phyloP scores from a whole-genome alignment of 1,140 invertebrate genomes.

The Pinna nobilis region DNA sequence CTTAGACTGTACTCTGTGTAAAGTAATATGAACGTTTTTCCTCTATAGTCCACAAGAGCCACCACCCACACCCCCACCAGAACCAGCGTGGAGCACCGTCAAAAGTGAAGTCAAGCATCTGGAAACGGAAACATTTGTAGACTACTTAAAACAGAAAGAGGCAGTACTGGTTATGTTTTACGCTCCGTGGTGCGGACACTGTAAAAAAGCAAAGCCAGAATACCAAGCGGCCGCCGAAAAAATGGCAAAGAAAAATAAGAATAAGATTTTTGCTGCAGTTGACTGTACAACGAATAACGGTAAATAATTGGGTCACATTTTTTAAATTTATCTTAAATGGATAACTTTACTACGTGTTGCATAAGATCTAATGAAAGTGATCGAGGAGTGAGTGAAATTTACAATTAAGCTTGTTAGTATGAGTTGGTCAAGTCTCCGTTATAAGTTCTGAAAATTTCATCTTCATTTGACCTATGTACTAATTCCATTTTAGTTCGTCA shows the following conservation, averaged over 20 bases:
- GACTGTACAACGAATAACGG: conserved; percentile 83
- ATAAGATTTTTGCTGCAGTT: conserved; percentile 83
- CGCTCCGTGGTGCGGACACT: conserved; percentile 86
- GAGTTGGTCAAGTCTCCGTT: no score
- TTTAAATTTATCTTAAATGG: background rate
- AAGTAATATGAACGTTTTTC: background rate
- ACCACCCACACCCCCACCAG: conserved; percentile 68
- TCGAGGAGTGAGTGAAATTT: background rate
- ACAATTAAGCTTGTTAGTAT: background rate
- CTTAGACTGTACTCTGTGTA: background rate
- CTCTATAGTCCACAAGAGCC: conserved; percentile 71
- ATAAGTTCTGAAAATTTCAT: no score
- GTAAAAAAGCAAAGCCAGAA: conserved; percentile 89
- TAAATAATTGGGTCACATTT: conserved; percentile 20
- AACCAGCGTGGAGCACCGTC: conserved; percentile 73
- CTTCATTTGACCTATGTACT: no score
- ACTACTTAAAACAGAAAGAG: conserved; percentile 63
- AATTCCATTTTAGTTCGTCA: no score
- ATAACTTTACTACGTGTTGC: background rate
- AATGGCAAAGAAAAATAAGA: conserved; percentile 77
- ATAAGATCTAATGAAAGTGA: background rate
- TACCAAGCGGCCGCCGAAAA: conserved; percentile 84
- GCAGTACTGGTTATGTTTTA: conserved; percentile 71
- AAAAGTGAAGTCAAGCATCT: conserved; percentile 76
- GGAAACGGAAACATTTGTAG: conserved; percentile 76